Conservation (phyloP, 2,888 invertebrate species). For the Tuta absoluta region DNA sequence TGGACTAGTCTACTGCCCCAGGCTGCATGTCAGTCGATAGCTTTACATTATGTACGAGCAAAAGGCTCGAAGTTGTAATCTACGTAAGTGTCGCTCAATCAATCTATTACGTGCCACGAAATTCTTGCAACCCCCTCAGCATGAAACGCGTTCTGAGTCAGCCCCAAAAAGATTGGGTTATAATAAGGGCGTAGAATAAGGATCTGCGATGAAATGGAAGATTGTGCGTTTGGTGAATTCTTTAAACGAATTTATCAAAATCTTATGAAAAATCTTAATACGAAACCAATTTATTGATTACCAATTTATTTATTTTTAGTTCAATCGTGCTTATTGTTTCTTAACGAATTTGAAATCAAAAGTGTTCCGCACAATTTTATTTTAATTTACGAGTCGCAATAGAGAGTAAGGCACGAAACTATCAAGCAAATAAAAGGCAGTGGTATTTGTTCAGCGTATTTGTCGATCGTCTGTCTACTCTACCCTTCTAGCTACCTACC, state of each 20-base stretch:
- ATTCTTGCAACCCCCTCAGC: background rate
- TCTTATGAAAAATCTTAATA: too few species aligned
- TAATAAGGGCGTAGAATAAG: background rate
- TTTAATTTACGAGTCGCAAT: background rate
- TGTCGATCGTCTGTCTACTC: constrained; percentile 45
- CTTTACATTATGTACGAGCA: constrained; percentile 35
- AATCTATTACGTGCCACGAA: constrained; percentile 12
- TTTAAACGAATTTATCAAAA: background rate
- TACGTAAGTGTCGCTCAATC: constrained; percentile 14
- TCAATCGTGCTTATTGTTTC: too few species aligned
- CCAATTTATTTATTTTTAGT: too few species aligned
- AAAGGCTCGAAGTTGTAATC: constrained; percentile 29
- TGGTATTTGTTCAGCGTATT: constrained; percentile 58
- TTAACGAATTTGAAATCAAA: too few species aligned
- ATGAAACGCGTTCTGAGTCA: background rate
- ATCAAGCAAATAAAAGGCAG: constrained; percentile 47
- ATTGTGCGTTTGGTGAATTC: background rate
- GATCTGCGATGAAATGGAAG: background rate
- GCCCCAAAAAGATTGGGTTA: background rate
- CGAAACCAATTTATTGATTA: too few species aligned
- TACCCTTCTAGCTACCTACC: background rate
- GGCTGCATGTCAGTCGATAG: constrained; percentile 35
- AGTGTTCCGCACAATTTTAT: background rate
- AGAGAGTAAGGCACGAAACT: constrained; percentile 42
- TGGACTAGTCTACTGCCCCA: constrained; percentile 36